A percentile compares a stretch with the other conserved stretches of the same genome.
phyloP scores from a whole-genome alignment of 2,113 vertebrate genomes.

The Anser cygnoides region DNA sequence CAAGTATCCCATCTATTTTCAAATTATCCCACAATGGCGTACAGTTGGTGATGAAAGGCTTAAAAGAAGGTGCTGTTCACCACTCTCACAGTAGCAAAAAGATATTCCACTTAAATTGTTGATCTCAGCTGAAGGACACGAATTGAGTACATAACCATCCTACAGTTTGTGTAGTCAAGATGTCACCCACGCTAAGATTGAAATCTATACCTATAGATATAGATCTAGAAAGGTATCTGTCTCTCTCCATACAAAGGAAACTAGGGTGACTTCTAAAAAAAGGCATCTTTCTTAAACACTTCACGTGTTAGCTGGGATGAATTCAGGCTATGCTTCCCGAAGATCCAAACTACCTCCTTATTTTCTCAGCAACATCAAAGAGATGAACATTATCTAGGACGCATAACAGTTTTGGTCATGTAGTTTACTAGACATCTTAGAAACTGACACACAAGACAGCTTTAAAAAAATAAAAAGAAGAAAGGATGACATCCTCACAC shows the following conservation, averaged over 20 bases:
- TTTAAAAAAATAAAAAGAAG: not conserved
- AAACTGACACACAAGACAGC: not conserved
- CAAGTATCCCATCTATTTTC: not conserved
- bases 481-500: not conserved
- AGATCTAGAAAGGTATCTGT: not conserved
- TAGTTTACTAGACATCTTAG: not conserved
- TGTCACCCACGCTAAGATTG: not conserved
- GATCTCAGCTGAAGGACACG: not conserved
- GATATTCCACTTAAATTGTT: not conserved
- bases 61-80: not conserved
- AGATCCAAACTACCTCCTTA: not conserved
- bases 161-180: not conserved
- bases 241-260: not conserved
- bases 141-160: accelerated
- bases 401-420: not conserved
- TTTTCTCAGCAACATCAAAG: not conserved
- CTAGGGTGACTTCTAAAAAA: not conserved
- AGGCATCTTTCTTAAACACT: not conserved
- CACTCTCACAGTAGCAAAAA: not conserved
- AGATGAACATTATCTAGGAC: not conserved
- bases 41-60: not conserved
- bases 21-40: not conserved
- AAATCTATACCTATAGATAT: not conserved
- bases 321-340: not conserved
- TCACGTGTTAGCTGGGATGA: not conserved